These are phyloP conservation scores for Porites lutea DNA, from an alignment of 64 coral and sea anemone genomes.

Conservation along the genomic window DNA sequence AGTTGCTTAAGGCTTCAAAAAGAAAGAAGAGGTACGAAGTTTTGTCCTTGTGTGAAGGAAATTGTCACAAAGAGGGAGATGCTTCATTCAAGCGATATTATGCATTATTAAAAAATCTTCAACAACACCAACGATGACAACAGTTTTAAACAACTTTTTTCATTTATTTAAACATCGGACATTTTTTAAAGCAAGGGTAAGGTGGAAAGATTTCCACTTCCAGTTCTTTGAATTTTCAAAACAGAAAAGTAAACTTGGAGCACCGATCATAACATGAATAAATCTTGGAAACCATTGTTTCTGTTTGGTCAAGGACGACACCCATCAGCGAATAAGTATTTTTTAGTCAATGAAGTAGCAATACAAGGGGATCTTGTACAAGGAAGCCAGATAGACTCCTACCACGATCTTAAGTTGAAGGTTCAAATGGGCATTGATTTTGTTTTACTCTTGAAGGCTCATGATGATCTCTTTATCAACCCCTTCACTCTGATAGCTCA, in stretches of 20 bases:
- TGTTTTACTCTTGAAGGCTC: conserved; percentile 14
- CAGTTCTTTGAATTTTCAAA: neutral
- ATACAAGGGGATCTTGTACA: neutral
- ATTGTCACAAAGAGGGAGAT: no score
- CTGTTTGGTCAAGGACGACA: neutral
- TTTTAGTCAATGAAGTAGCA: neutral
- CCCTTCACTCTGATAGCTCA: neutral
- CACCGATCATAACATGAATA: neutral
- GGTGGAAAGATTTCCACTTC: neutral
- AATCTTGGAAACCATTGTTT: neutral
- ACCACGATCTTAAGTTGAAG: neutral
- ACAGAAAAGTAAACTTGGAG: neutral
- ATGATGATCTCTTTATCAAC: conserved; percentile 38
- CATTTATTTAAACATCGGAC: neutral
- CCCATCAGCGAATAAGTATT: neutral
- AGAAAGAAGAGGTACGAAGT: no score
- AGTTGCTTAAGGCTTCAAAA: no score
- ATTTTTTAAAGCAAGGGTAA: neutral
- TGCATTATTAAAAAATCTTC: no score
- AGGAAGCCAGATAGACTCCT: neutral
- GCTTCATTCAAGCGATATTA: no score
- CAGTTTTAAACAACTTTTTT: no score
- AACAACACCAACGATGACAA: no score
- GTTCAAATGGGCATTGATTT: conserved; percentile 25
- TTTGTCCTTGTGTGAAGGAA: no score